A percentile compares a stretch with the other conserved stretches of the same genome.
Conservation (phyloP, 37 sponge, comb jelly and placozoan species). For the Spongia lamella region DNA sequence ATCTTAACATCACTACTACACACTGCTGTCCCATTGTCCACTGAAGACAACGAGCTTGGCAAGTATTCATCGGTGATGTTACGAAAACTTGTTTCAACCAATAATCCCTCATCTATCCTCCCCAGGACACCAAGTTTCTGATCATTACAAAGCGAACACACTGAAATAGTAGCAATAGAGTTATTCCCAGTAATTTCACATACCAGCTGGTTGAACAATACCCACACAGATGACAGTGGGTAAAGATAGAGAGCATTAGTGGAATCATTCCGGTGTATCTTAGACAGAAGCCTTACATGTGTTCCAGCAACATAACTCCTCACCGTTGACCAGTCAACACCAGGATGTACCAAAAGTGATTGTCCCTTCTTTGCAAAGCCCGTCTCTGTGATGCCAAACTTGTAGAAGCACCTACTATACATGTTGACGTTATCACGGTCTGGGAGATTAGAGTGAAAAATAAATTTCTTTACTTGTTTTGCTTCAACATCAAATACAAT, state of each 20-base stretch:
- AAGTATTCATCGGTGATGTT: neutral
- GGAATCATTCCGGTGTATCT: neutral
- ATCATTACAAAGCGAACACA: neutral
- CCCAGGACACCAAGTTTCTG: too few species aligned
- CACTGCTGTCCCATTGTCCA: neutral
- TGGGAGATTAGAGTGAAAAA: conserved; percentile 25
- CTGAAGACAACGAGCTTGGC: too few species aligned
- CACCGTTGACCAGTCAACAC: conserved; percentile 1
- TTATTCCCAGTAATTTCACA: conserved; percentile 2
- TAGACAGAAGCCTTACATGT: neutral
- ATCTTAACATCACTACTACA: neutral
- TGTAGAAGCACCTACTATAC: conserved; percentile 16
- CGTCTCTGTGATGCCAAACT: neutral
- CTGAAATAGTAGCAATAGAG: conserved; percentile 4
- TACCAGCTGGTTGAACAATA: conserved; percentile 20
- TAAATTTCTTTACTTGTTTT: conserved; percentile 12
- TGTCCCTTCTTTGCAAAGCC: neutral
- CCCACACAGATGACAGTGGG: neutral
- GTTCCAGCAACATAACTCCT: neutral
- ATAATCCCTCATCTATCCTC: neutral
- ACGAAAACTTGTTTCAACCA: neutral
- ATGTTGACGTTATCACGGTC: conserved; percentile 5
- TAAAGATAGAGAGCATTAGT: conserved; percentile 12
- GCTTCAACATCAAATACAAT: neutral
- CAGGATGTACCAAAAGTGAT: conserved; percentile 10